Conservation (phyloP, 92 coral and sea anemone genomes). For the Meandrina meandrites region DNA sequence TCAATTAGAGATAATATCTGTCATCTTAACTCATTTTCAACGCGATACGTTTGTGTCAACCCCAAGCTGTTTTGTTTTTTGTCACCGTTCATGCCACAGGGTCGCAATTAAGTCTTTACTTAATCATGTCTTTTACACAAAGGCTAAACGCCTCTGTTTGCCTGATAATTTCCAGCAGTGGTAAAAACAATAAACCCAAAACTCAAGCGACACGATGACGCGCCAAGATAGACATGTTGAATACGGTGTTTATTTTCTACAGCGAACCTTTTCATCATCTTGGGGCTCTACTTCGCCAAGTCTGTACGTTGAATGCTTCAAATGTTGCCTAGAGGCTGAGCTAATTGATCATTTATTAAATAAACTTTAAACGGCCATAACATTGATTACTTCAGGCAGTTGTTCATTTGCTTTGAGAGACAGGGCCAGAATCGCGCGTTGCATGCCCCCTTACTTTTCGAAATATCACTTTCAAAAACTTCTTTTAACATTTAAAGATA, state of each 20-base stretch:
- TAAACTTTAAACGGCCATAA: slow-evolving; percentile 5
- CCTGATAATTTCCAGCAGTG: slow-evolving; percentile 2
- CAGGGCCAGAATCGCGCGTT: background rate
- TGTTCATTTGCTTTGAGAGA: background rate
- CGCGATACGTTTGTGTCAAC: background rate
- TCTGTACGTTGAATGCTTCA: background rate
- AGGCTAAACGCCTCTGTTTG: slow-evolving; percentile 9
- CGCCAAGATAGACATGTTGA: slow-evolving; percentile 4
- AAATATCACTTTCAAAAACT: slow-evolving; percentile 8
- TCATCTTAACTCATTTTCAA: slow-evolving; percentile 2
- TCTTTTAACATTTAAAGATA: background rate
- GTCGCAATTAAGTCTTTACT: slow-evolving; percentile 24
- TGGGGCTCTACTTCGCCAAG: background rate
- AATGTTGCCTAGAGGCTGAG: background rate
- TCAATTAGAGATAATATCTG: slow-evolving; percentile 12
- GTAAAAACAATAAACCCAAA: background rate
- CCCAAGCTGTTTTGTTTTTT: background rate
- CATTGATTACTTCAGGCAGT: background rate
- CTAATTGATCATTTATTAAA: slow-evolving; percentile 8
- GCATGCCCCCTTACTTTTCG: background rate
- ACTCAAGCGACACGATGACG: slow-evolving; percentile 36
- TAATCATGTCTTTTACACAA: slow-evolving; percentile 28
- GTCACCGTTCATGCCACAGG: background rate
- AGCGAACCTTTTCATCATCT: background rate
- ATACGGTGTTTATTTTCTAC: background rate